Evolutionary conservation across 1,140 invertebrate genomes (phyloP), one percentile per base, ranked within the genome.

Genomic region (Habropoda laboriosa): DNA sequence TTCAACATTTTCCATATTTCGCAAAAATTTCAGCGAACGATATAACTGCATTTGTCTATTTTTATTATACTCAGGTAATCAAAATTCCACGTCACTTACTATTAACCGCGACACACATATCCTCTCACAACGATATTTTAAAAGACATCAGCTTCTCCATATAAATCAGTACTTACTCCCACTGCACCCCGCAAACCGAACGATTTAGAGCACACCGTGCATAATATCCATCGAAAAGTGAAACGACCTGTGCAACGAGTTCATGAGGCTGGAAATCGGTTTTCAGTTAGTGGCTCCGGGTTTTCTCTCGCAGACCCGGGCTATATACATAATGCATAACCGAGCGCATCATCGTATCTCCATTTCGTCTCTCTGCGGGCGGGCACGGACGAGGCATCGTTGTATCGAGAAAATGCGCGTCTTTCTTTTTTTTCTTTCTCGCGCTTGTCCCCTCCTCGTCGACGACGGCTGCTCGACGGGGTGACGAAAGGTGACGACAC

Each of bases 401-500:
- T 85, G 84, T 86, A 82, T 86, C 80, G 83, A 76, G 71, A 80
- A 51, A 73, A 72, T 64, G 67, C 67, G 57, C 61, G 74, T 58
- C 55, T 30, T 45, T 79, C 51, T 53, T 68, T 51, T 61, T n/a
- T n/a, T n/a, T n/a, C 81, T 75, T 76, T 82, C 57, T 61, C 61
- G 13, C 55, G 51, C 27, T 77, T 47, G 53, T 68, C 72, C 77
- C 47, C 35, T 35, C 53, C 45, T 80, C 73, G 89, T 79, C 81
- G 70, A 78, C 45, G 86, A 83, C 87, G 84, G 89, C 88, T 89
- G 91, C 91, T 92, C n/a, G n/a, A n/a, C n/a, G n/a, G 90, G 83
- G 86, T 87, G 89, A 89, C 89, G 89, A 90, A 51, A 88, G 88
- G 88, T 86, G 87, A 92, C 90, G 89, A 91, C 93, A 93, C 90